Evolutionary conservation across 2,888 invertebrate species (phyloP), one percentile per base, ranked within the genome.

Genomic region (Chorisops tibialis): DNA sequence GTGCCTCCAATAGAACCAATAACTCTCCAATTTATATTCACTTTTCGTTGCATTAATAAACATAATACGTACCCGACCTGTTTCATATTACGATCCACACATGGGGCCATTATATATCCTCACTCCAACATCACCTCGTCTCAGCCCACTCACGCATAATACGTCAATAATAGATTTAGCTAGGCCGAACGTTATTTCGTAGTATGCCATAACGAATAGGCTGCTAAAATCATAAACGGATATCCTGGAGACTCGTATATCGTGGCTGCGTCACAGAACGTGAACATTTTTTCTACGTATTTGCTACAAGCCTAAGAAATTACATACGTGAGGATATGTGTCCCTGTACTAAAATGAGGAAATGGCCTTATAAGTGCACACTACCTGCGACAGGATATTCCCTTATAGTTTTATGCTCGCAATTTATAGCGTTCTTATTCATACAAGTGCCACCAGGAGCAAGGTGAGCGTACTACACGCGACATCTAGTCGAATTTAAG

Each of bases 21-120:
- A 64, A 59, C 37, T 62, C 54, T 56, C 48, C 59, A 60, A 64
- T 62, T 64, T 62, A 62, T 64, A 62, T 64, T 59, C 64, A 60
- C 64, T 64, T 62, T 62, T 49, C 56, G 62, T 62, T 62, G 60
- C 62, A 62, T 64, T 64, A 62, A 59, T 64, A 59, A 62, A 59
- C 52, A 59, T 48, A 54, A 45, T 54, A 50, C 63, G 24, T 35
- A 37, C 7, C 11, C 11, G 14, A 41, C 41, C 41, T 41, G 41
- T 41, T 30, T 30, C 30, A 30, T 30, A 2, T n/a, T 9, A 30
- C 9, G 30, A 30, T 30, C 30, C 30, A 30, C 30, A 30, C 9
- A 30, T 30, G 30, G 7, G 30, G 5, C 30, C 9, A 30, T 30
- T 5, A 30, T n/a, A 30, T 30, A 30, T n/a, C 30, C 5, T 5